Conservation (phyloP, 2,113 vertebrate species). For the Vulpes ferrilata region DNA sequence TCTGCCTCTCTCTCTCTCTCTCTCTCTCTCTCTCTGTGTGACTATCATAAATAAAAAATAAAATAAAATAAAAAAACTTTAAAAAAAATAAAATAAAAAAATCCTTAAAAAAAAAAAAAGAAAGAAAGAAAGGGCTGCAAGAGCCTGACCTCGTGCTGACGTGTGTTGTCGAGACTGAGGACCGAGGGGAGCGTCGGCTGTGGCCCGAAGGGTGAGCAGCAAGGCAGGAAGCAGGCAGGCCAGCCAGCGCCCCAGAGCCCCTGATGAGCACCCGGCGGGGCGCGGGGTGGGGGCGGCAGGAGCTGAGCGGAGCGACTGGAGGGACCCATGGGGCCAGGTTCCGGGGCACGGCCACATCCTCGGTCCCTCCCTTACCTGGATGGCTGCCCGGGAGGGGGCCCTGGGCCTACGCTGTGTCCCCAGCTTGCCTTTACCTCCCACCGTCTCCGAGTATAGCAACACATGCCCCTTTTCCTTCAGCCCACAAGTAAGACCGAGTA, state of each 20-base stretch:
- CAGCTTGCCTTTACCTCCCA: not conserved
- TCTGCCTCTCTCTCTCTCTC: no score
- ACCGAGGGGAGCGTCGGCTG: not conserved
- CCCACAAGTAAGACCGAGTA: not conserved
- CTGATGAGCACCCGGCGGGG: fast-evolving
- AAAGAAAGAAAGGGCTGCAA: no score
- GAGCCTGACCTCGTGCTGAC: not conserved
- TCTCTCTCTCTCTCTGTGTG: no score
- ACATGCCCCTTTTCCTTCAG: not conserved
- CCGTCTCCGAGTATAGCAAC: not conserved
- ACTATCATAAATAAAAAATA: no score
- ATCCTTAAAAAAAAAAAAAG: no score
- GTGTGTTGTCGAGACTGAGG: not conserved
- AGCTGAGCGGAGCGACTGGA: not conserved
- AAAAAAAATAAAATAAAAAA: no score
- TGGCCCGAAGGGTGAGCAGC: not conserved
- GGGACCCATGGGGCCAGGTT: not conserved
- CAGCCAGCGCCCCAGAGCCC: not conserved
- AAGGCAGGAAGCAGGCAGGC: not conserved
- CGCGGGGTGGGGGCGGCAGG: fast-evolving
- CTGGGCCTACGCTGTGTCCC: not conserved
- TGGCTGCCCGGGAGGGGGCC: fast-evolving
- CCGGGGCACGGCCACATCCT: no score
- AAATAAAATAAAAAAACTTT: no score
- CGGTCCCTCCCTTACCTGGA: not conserved